Evolutionary conservation across 1,140 invertebrate species (phyloP), one percentile per base, ranked within the genome.

Genomic region (Drosophila murphyi): DNA sequence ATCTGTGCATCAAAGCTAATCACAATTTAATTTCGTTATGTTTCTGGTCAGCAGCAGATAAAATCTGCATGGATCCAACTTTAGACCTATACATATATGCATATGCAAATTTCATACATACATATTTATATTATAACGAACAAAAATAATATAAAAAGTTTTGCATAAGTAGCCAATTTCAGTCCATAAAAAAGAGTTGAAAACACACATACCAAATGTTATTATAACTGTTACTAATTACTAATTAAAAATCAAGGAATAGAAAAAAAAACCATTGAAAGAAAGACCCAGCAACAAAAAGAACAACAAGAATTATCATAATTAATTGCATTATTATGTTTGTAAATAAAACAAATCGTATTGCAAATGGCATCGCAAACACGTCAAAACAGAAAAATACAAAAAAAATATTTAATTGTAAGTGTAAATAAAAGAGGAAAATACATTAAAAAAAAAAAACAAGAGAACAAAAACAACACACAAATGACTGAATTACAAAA

Each of bases 251-350:
- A 69, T 61, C 63, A 77, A 82, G 47, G 52, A 41, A 59, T 62
- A 37, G 35, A 73, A 50, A 50, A 43, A 43, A 59, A 35, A 63
- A 43, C 39, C 3, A 57, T 20, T 8, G 10, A 47, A 37, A 32
- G n/a, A 29, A 29, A 50, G 54, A 10, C 3, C 32, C 20, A 54
- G 48, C n/a, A 47, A 20, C 20, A 80, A 80, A 39, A 68, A 70
- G 43, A 45, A 52, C 29, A 62, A 45, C 28, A 52, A 39, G 32
- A 55, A 37, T 50, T 43, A 51, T 41, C 47, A 77, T 75, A 89
- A 88, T 85, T 88, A 88, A 85, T 89, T 85, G 68, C 80, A 72
- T 85, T 78, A 89, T 78, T 88, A 88, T 78, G 80, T 87, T 87
- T 87, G 83, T 87, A 87, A 77, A 87, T 87, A 87, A 55, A 74